A percentile compares a stretch with the other conserved stretches of the same genome.
These are phyloP conservation scores for Drosophila setifemur DNA, from an alignment of 1,140 invertebrate genomes.

Conservation along the genomic window DNA sequence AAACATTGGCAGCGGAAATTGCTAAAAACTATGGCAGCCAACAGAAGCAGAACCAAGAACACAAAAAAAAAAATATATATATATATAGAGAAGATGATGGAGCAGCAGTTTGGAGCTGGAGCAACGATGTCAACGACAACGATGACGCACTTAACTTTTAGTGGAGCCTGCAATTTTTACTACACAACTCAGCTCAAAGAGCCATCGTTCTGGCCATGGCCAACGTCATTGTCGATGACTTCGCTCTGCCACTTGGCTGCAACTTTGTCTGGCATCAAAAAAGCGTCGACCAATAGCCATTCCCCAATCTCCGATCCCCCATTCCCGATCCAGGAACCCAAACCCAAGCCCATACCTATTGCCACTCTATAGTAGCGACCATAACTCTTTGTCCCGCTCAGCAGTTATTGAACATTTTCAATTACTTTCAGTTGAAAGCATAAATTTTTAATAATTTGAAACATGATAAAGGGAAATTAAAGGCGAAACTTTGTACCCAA, in stretches of 20 bases:
- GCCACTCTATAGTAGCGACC: conserved; percentile 29
- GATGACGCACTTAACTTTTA: conserved; percentile 65
- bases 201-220: neutral
- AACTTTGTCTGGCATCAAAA: conserved; percentile 68
- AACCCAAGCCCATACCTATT: neutral
- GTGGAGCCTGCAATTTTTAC: conserved; percentile 61
- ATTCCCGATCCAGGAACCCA: no score
- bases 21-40: conserved; percentile 46
- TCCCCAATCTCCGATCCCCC: no score
- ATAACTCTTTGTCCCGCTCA: conserved; percentile 79
- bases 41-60: conserved; percentile 26
- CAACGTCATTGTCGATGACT: conserved; percentile 63
- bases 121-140: conserved; percentile 42
- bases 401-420: conserved; percentile 81
- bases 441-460: conserved; percentile 82
- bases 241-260: conserved; percentile 62
- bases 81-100: no score
- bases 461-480: conserved; percentile 81
- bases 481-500: conserved; percentile 76
- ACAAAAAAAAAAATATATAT: no score
- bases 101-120: conserved; percentile 40
- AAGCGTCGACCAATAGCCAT: conserved; percentile 24
- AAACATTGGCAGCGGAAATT: conserved; percentile 61
- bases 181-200: conserved; percentile 39
- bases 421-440: conserved; percentile 80